These are phyloP conservation scores for Indicator maculatus DNA, from an alignment of 2,113 vertebrate genomes.

Conservation along the genomic window DNA sequence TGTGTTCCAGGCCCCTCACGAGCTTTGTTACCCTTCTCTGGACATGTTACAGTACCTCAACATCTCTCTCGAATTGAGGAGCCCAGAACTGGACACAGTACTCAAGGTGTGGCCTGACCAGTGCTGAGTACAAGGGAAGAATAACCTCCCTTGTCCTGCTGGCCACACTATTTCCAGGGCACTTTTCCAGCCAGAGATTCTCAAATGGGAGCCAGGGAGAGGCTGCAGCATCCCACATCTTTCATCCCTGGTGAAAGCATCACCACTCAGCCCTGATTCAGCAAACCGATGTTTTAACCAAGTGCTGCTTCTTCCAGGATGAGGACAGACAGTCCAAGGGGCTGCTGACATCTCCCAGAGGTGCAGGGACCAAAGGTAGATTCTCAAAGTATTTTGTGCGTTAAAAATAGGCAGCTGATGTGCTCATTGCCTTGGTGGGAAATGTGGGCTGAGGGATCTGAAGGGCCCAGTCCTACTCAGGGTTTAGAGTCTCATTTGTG, in stretches of 20 bases:
- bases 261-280: background rate
- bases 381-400: background rate
- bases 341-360: background rate
- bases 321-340: background rate
- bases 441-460: background rate
- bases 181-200: background rate
- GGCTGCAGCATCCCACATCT: background rate
- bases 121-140: no score
- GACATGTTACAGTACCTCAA: no score
- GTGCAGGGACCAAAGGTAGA: fast-evolving
- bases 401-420: background rate
- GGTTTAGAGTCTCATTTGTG: background rate
- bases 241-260: background rate
- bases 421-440: background rate
- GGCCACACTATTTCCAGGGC: no score
- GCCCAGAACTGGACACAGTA: no score
- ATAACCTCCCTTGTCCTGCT: no score
- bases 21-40: no score
- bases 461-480: fast-evolving
- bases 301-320: background rate
- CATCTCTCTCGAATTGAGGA: no score
- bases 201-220: background rate
- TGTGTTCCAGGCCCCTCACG: no score
- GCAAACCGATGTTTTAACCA: background rate
- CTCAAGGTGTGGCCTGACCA: no score